Base-by-base conservation (phyloP, 2,888 invertebrate genomes). In the Bruchidius siliquastri region DNA sequence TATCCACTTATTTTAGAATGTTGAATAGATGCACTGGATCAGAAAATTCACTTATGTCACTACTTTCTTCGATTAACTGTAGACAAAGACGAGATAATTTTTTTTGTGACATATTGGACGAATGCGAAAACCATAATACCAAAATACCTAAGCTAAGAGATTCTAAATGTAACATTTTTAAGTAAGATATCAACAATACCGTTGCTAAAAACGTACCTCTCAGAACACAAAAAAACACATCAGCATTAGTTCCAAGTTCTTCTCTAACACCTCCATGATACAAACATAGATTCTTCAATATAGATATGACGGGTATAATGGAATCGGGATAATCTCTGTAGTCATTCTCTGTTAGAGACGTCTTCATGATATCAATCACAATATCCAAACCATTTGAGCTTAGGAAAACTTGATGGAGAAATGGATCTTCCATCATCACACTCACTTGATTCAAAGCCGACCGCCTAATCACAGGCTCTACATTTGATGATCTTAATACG, bases 381-480 rank as follows among this genome's bases (percentile, higher is more conserved):
- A 90, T 81, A 72, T 87, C 85, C 18, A 92, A 76, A 0, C 92
- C 92, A 74, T 89, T 87, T 71, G 87, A 86, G 71, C 89, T 88
- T 20, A 92, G 74, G 81, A 93, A 92, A 0, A 88, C 82, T 30
- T 89, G 88, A 78, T 92, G 93, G 66, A 91, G 81, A 21, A 90
- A 88, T 68, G 86, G 87, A 80, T 92, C 92, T 18, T 92, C 88
- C 82, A 92, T 83, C 89, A 93, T 90, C 0, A 92, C 91, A 22
- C 91, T 89, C 21, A 92, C 85, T 85, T 93, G 93, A 74, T 91
- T 90, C 73, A 93, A 84, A 49, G 92, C 91, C 71, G 92, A 92
- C 79, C 92, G 89, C 6, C 91, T 88, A 72, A 93, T 86, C n/a
- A 90, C 90, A 0, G 92, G 91, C 79, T 93, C 92, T 20, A 92